phyloP scores from a whole-genome alignment of 2,888 invertebrate species.

The Horisme vitalbata region DNA sequence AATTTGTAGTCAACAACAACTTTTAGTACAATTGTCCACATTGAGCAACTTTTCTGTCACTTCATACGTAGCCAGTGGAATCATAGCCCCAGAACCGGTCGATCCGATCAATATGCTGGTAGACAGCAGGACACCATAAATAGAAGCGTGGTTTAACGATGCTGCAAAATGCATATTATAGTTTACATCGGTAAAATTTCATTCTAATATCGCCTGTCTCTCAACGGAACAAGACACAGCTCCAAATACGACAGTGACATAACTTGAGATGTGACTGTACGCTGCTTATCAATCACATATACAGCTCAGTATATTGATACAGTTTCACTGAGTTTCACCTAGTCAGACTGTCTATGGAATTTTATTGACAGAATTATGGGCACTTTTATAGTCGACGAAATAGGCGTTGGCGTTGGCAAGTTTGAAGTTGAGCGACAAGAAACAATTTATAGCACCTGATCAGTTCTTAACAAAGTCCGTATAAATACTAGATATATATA shows the following conservation, averaged over 20 bases:
- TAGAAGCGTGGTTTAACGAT: slow-evolving; percentile 71
- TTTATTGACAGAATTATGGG: slow-evolving; percentile 40
- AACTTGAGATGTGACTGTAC: slow-evolving; percentile 18
- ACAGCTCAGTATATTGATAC: slow-evolving; percentile 43
- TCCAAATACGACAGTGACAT: slow-evolving; percentile 7
- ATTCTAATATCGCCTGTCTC: slow-evolving; percentile 6
- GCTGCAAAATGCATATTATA: slow-evolving; percentile 55
- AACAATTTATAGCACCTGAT: too few species aligned
- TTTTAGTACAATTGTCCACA: slow-evolving; percentile 6
- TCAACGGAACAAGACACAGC: slow-evolving; percentile 1
- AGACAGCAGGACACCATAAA: slow-evolving; percentile 71
- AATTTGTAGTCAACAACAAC: neutral
- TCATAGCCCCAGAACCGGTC: slow-evolving; percentile 47
- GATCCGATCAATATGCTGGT: slow-evolving; percentile 65
- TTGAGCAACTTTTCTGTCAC: slow-evolving; percentile 10
- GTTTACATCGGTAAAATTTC: neutral
- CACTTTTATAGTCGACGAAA: slow-evolving; percentile 2
- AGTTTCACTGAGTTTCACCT: slow-evolving; percentile 54
- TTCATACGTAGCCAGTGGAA: slow-evolving; percentile 24
- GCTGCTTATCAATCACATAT: slow-evolving; percentile 67
- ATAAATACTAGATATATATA: too few species aligned
- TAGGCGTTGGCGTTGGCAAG: neutral
- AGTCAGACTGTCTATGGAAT: slow-evolving; percentile 46
- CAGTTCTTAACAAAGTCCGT: neutral
- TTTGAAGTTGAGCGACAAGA: too few species aligned